Base-by-base conservation (phyloP, 2,113 vertebrate genomes). In the Girardinichthys multiradiatus region DNA sequence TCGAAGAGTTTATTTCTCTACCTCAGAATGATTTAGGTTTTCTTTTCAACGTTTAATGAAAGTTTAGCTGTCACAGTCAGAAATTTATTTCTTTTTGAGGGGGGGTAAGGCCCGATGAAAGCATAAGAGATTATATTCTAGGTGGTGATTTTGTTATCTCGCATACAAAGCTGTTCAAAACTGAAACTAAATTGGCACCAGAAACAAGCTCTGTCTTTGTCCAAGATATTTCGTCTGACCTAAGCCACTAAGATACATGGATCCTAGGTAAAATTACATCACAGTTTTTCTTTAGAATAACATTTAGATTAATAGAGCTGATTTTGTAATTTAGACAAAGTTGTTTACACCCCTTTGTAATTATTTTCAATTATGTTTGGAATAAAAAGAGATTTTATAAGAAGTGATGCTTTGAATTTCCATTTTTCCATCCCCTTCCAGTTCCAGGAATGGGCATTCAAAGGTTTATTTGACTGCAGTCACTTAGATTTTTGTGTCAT, bases 11-110 rank as follows among this genome's bases (percentile, higher is more conserved):
- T 42, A 8, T 14, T 54, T 24, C 17, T 4, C 54, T 37, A 37
- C 30, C 67, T 69, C 54, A 27, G 21, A 57, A 26, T 29, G 24
- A 58, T 5, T 9, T 33, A 9, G 42, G 57, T 12, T 0, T 42
- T 64, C 19, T 42, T 13, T 37, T 0, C 61, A 30, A 64, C 0
- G 10, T 15, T 0, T 31, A 1, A 19, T 54, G 10, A 2, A 54
- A 24, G 24, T n/a, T 54, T 8, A 54, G 9, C 29, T 19, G 3
- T 11, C 17, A 29, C 4, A 10, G 2, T 65, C 26, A 10, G 15
- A 10, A 13, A 9, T 39, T 4, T 14, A 26, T 26, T 42, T 28
- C n/a, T 35, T 35, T 35, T 35, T 35, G 24, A 21, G 21, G 8
- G 37, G 37, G 8, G 21, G n/a, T n/a, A 54, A 24, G 21, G 48